Evolutionary conservation across 2,113 vertebrate genomes (phyloP), one percentile per base, ranked within the genome.

Genomic region (Podiceps cristatus): DNA sequence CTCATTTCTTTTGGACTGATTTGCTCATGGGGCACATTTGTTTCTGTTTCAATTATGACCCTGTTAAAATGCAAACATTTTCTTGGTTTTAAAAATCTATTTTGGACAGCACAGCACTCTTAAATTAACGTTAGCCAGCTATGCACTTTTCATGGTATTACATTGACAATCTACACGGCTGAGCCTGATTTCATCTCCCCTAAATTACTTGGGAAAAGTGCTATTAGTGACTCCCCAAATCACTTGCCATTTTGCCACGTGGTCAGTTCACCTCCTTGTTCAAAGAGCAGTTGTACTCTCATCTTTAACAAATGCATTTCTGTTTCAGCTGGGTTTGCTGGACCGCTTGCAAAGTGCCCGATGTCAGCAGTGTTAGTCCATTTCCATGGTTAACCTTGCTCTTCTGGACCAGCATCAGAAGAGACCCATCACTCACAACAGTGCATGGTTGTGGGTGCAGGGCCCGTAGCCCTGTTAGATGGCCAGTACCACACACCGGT

Each of bases 31-130:
- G 50, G 9, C 59, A 83, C 28, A 50, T 97, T 97, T 88, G 64
- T 86, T 96, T 93, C 63, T 93, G 20, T 71, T 95, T 86, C 79
- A 86, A 4, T 88, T 77, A 72, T 37, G 56, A 88, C 59, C 71
- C 31, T 71, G 67, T 58, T 83, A 88, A 96, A 95, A 86, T 44
- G 37, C 55, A 88, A 92, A 80, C 5, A 59, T 83, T 94, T 94
- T 92, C 72, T 52, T 77, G 18, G 31, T 67, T 92, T 67, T 47
- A 77, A 94, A 94, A 88, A 33, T 73, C 75, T 94, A 59, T 23
- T 91, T 97, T 94, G 45, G 53, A 77, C 55, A 88, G 50, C 47
- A 75, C 16, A 0, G 1, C 3, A 0, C 67, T 77, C 73, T 90
- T 90, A 82, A 89, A 81, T 89, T 84, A 84, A 50, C 0, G 0